phyloP scores from a whole-genome alignment of 2,888 invertebrate species.

The Coleophora flavipennella region DNA sequence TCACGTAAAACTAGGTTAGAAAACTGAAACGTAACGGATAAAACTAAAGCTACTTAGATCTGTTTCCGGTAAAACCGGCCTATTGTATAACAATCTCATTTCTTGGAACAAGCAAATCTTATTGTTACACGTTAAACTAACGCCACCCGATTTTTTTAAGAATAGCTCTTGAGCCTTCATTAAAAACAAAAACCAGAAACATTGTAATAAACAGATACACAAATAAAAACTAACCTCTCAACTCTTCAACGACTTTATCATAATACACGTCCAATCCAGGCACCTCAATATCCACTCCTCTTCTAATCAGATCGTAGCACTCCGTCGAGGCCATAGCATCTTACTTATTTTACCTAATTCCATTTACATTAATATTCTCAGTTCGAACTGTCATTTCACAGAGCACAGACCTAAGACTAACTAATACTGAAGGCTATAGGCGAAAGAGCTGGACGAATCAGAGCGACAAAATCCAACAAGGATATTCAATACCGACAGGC shows the following conservation, averaged over 20 bases:
- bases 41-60: too few species aligned
- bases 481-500: conserved; percentile 63
- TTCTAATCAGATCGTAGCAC: conserved; percentile 66
- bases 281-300: conserved; percentile 64
- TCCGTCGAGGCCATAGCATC: conserved; percentile 64
- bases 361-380: too few species aligned
- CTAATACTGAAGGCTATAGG: conserved; percentile 19
- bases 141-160: too few species aligned
- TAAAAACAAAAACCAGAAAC: too few species aligned
- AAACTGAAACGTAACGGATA: too few species aligned
- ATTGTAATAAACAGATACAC: too few species aligned
- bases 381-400: neutral
- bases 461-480: conserved; percentile 67
- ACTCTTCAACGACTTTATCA: conserved; percentile 72
- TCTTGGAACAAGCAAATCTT: too few species aligned
- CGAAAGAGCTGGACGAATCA: conserved; percentile 59
- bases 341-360: neutral
- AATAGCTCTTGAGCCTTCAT: too few species aligned
- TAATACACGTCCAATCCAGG: conserved; percentile 70
- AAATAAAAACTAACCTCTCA: conserved; percentile 62
- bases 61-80: too few species aligned
- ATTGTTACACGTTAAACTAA: too few species aligned
- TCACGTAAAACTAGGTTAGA: too few species aligned
- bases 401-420: conserved; percentile 18
- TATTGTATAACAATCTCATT: too few species aligned